Percentiles rank a stretch among this genome's conserved stretches.
These are phyloP conservation scores for Nesogale talazaci DNA, from an alignment of 2,113 vertebrate genomes.

Conservation along the genomic window DNA sequence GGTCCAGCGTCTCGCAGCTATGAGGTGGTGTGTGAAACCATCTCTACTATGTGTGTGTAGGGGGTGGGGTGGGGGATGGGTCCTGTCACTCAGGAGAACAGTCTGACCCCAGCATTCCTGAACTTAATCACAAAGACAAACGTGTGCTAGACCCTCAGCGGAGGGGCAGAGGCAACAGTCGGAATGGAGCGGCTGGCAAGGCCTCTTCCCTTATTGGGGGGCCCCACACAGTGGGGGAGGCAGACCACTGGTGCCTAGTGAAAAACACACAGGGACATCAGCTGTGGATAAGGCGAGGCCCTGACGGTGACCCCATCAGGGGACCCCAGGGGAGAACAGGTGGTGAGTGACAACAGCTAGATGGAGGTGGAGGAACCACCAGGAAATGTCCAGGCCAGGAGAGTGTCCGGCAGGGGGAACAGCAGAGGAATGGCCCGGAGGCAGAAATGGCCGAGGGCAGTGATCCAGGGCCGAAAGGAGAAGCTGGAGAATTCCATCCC, in stretches of 20 bases:
- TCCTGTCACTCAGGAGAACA: neutral
- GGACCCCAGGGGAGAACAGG: too few relatives aligned
- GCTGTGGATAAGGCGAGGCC: neutral
- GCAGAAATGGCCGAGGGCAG: neutral
- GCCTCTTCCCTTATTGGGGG: neutral
- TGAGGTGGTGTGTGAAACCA: neutral
- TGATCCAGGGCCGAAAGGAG: accelerated
- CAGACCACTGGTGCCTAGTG: too few relatives aligned
- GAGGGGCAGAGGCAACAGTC: accelerated
- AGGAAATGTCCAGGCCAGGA: neutral
- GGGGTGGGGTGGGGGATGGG: too few relatives aligned
- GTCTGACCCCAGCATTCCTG: accelerated
- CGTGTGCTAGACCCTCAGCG: neutral
- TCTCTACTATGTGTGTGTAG: too few relatives aligned
- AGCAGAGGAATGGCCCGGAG: neutral
- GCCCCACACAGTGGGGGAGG: neutral
- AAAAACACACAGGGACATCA: neutral
- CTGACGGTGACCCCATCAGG: neutral
- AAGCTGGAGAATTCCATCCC: neutral
- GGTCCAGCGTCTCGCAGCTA: neutral
- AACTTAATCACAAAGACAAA: accelerated
- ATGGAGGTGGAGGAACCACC: neutral
- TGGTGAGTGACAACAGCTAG: neutral
- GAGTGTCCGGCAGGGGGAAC: neutral
- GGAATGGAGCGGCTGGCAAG: neutral